Base-by-base conservation (phyloP, 2,888 invertebrate genomes). In the Pollenia labialis region DNA sequence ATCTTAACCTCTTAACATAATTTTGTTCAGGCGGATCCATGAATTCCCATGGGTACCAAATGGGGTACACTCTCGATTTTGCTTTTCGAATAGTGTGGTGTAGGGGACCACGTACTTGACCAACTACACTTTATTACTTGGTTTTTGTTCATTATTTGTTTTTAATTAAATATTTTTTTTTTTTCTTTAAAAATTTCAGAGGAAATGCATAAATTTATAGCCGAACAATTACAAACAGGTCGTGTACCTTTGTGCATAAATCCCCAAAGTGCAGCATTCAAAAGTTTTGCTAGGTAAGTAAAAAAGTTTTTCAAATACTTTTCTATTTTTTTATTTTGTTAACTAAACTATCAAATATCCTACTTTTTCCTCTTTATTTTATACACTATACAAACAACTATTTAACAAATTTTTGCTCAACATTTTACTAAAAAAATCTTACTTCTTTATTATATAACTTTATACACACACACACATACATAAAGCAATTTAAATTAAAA, bases 271-370 rank as follows among this genome's bases (percentile, higher is more conserved):
- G 99, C 99, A 94, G 99, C 99, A 94, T 99, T 99, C 96, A 99
- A 99, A 95, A 99, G 98, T 95, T 99, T 99, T 96, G 98, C 99
- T 95, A 99, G 98, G 99, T 99, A 97, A 97, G 96, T 91, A 14
- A 52, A 76, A 23, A 10, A 60, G 42, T 80, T 80, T 32, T 75
- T 46, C 12, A 81, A 76, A 18, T 66, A 60, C 10, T 32, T 50
- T 71, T 60, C 54, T 11, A 23, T 52, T 60, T 44, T 60, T 6
- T n/a, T 12, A 18, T 56, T 16, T 72, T 40, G 60, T 12, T 76
- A 60, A 52, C 11, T 52, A 3, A 60, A 52, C 11, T 52, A 3
- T 46, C 16, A 58, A 56, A 32, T 6, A 32, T 32, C 32, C 62
- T 56, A 23, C n/a, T 62, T 79, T 54, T 66, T 60, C 6, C 54